Evolutionary conservation across 2,797 vertebrate genomes (phyloP), one percentile per base, ranked within the genome.

Genomic region (Sardinella longiceps): DNA sequence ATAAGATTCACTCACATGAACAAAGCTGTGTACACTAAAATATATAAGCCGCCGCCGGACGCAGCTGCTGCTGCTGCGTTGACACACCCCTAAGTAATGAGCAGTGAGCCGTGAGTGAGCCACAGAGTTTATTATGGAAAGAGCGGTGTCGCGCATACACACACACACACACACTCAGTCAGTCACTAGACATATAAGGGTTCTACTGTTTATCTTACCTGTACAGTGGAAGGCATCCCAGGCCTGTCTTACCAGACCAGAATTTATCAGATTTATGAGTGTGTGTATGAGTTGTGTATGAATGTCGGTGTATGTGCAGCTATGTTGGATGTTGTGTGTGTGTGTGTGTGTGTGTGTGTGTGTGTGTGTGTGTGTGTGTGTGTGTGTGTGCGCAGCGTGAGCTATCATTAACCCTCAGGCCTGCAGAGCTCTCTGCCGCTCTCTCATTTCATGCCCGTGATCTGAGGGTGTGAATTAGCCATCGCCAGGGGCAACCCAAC

Each of bases 371-470:
- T 89, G 85, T 95, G 95, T 94, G 90, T 94, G 91, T 92, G 93
- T 85, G 92, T 90, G 84, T 90, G 84, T 87, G 82, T 87, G 91
- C 45, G 90, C 89, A 88, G 89, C 89, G 87, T 91, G 81, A 90
- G 92, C 93, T 93, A 93, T 94, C 94, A 93, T 95, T 95, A 94
- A 94, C 95, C 93, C 80, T 89, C 84, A 94, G 95, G 93, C 93
- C 93, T 94, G 92, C 90, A 77, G 70, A 43, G 92, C 88, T 86
- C 80, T 90, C 86, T 86, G 87, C 94, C 91, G 92, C 93, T 92
- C 94, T 94, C 94, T 95, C 94, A 95, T 96, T 96, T 95, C 94
- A 95, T 95, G 95, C 94, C 94, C 90, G 89, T 94, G 94, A 96
- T 96, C 95, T 95, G 92, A 95, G 94, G 95, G 92, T 94, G 93